Evolutionary conservation across 2,888 invertebrate genomes (phyloP).

Genomic region (Villa cingulata): DNA sequence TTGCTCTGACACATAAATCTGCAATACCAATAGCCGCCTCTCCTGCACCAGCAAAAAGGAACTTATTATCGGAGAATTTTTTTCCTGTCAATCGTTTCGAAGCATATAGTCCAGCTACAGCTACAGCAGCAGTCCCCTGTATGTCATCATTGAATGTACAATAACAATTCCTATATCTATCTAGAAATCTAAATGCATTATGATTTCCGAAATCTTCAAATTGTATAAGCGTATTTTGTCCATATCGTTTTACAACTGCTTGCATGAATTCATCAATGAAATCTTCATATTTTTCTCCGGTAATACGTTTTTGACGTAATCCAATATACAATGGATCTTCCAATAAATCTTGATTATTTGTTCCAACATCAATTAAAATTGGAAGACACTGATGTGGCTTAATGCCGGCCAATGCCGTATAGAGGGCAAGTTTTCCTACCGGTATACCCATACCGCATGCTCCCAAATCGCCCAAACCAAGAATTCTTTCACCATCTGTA

Average conservation of each 20-base stretch:
- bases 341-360: constrained; percentile 75
- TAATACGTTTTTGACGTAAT: constrained; percentile 66
- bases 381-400: constrained; percentile 91
- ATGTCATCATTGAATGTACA: constrained; percentile 99
- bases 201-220: constrained; percentile 97
- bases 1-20: constrained; percentile 73
- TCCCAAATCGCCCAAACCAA: constrained; percentile 93
- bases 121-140: constrained; percentile 93
- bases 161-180: constrained; percentile 78
- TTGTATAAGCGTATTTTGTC: constrained; percentile 72
- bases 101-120: constrained; percentile 70
- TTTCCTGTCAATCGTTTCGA: constrained; percentile 40
- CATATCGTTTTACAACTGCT: constrained; percentile 74
- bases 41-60: constrained; percentile 83
- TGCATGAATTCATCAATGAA: constrained; percentile 97
- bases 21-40: constrained; percentile 93
- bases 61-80: constrained; percentile 72
- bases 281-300: constrained; percentile 78
- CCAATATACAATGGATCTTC: constrained; percentile 94
- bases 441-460: constrained; percentile 97
- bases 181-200: constrained; percentile 90
- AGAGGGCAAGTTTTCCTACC: constrained; percentile 89
- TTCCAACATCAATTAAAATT: constrained; percentile 87
- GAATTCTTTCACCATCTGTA: constrained; percentile 93
- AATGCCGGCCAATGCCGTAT: constrained; percentile 94